Percentiles rank a stretch among this genome's conserved stretches.
phyloP scores from a whole-genome alignment of 2,888 invertebrate species.

The Xestia sexstrigata region DNA sequence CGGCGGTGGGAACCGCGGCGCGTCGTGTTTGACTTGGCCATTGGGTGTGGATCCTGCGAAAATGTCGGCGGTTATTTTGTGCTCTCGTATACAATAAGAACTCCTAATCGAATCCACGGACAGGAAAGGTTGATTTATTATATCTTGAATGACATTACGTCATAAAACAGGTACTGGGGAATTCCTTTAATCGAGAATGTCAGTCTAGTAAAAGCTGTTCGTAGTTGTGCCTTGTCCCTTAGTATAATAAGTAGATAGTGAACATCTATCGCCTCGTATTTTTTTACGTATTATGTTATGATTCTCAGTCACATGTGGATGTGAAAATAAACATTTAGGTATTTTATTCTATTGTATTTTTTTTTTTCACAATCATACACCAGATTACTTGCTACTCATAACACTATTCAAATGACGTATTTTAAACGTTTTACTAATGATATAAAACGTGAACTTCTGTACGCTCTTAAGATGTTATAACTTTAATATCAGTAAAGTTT shows the following conservation, averaged over 20 bases:
- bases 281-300: slow-evolving; percentile 13
- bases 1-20: slow-evolving; percentile 81
- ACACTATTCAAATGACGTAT: slow-evolving; percentile 34
- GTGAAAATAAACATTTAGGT: slow-evolving; percentile 10
- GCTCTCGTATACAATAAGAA: no score
- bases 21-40: slow-evolving; percentile 83
- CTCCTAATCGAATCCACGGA: not conserved
- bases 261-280: not conserved
- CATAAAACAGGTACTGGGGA: not conserved
- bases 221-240: not conserved
- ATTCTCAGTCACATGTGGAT: slow-evolving; percentile 12
- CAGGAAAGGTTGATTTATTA: not conserved
- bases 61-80: slow-evolving; percentile 13
- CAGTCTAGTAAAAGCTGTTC: not conserved
- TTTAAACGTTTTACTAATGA: not conserved
- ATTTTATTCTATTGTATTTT: slow-evolving; percentile 34
- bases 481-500: not conserved
- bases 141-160: not conserved
- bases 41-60: slow-evolving; percentile 82
- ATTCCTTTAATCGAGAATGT: slow-evolving; percentile 1
- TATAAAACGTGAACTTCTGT: slow-evolving; percentile 1
- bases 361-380: slow-evolving; percentile 21
- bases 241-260: not conserved
- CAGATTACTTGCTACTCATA: slow-evolving; percentile 11
- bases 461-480: not conserved